phyloP scores from a whole-genome alignment of 53 echinoderm and acorn worm genomes.

The Echinometra lucunter region DNA sequence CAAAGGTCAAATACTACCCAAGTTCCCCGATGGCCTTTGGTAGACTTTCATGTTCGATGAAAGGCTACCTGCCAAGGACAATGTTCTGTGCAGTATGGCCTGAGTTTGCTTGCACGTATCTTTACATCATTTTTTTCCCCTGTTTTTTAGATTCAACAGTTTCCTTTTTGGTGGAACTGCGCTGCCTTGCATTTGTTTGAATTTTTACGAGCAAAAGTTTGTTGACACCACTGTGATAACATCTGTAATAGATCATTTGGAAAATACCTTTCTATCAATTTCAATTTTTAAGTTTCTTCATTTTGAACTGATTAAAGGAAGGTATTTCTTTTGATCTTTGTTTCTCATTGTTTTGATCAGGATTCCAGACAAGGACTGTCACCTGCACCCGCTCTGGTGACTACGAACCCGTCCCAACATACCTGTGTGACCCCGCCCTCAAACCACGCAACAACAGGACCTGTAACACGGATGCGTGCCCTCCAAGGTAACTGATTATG shows the following conservation, averaged over 20 bases:
- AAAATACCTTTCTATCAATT: no score
- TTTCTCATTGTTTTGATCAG: slow-evolving; percentile 59
- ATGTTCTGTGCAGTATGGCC: slow-evolving; percentile 19
- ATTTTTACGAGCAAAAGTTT: not conserved
- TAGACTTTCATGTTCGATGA: slow-evolving; percentile 46
- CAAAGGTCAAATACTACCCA: slow-evolving; percentile 53
- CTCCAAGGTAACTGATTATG: slow-evolving; percentile 81
- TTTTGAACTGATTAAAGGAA: not conserved
- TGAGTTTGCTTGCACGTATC: not conserved
- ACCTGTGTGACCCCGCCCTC: slow-evolving; percentile 80
- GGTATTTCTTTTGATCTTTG: not conserved
- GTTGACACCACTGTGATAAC: not conserved
- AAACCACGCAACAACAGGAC: slow-evolving; percentile 78
- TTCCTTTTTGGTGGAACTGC: no score
- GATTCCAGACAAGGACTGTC: slow-evolving; percentile 81
- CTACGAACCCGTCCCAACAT: slow-evolving; percentile 81
- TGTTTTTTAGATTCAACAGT: no score
- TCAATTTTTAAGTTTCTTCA: no score
- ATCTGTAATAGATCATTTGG: not conserved
- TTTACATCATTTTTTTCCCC: not conserved
- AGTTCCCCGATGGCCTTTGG: slow-evolving; percentile 10
- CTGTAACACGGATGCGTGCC: slow-evolving; percentile 85
- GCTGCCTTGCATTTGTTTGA: not conserved
- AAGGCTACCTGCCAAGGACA: slow-evolving; percentile 6
- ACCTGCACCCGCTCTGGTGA: slow-evolving; percentile 85